Percentiles rank a stretch among this genome's conserved stretches.
Evolutionary conservation across 1,140 invertebrate genomes (phyloP).

Genomic region (Akabosia matsudoensis): DNA sequence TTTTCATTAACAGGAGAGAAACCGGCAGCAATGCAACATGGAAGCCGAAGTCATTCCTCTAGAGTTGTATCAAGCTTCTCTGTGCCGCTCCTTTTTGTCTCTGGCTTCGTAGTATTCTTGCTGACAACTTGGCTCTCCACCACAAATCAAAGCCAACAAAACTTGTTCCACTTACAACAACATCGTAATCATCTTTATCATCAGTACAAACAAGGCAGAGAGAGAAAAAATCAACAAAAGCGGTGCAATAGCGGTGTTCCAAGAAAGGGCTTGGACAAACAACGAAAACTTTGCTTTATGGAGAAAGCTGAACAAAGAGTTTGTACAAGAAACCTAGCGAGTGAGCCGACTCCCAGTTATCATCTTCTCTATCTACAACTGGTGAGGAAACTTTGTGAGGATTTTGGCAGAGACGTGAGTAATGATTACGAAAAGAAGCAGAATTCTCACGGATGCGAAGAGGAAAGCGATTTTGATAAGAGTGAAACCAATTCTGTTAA

Average conservation of each 20-base stretch:
- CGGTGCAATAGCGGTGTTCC: too few relatives aligned
- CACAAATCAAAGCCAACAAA: conserved; percentile 14
- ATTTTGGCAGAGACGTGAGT: neutral
- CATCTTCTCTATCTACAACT: conserved; percentile 4
- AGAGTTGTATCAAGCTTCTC: conserved; percentile 26
- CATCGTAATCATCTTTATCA: too few relatives aligned
- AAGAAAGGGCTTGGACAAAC: too few relatives aligned
- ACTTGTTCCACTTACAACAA: conserved; percentile 12
- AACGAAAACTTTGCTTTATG: too few relatives aligned
- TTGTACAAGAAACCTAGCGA: neutral
- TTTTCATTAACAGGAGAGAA: conserved; percentile 52
- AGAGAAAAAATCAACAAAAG: neutral
- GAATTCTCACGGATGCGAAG: neutral
- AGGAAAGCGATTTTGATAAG: neutral
- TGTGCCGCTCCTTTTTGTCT: conserved; percentile 34
- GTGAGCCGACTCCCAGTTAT: neutral
- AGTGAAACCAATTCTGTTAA: neutral
- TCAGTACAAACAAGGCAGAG: conserved; percentile 2
- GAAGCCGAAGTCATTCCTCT: conserved; percentile 49
- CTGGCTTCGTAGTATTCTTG: conserved; percentile 32
- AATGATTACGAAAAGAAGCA: neutral
- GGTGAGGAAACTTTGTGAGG: neutral
- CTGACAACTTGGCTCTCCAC: conserved; percentile 38
- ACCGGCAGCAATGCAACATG: conserved; percentile 60
- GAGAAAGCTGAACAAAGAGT: neutral